phyloP scores from a whole-genome alignment of 2,888 invertebrate genomes.

The Ischnura elegans region DNA sequence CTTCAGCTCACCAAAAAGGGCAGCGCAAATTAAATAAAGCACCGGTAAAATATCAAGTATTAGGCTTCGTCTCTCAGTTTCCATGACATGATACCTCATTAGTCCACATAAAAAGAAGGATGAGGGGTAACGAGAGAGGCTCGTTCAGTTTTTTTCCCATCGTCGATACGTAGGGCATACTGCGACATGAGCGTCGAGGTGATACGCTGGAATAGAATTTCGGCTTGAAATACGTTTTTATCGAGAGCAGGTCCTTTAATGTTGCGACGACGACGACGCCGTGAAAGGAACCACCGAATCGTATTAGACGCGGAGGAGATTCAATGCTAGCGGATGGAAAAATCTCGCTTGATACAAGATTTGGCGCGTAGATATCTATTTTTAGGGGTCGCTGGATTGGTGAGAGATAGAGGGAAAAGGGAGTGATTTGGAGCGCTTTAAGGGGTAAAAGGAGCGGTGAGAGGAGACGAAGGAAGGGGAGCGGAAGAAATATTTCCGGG shows the following conservation, averaged over 20 bases:
- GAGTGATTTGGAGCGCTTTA: background rate
- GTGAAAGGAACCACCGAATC: background rate
- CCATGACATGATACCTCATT: background rate
- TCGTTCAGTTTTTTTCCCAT: background rate
- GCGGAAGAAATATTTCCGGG: background rate
- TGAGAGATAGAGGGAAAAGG: background rate
- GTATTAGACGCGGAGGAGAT: background rate
- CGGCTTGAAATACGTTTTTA: background rate
- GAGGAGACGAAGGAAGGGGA: background rate
- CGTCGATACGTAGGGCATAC: background rate
- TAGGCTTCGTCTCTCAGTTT: background rate
- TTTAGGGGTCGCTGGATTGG: background rate
- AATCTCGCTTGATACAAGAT: conserved; percentile 18
- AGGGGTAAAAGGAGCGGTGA: background rate
- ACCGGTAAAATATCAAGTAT: background rate
- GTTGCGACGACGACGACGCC: background rate
- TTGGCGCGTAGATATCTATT: background rate
- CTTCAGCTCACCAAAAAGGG: too few relatives aligned
- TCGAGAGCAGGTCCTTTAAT: background rate
- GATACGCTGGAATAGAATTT: background rate
- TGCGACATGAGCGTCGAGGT: background rate
- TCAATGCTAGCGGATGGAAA: background rate
- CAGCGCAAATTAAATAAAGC: too few relatives aligned
- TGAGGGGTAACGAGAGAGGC: background rate
- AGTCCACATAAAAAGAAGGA: background rate